Evolutionary conservation across 2,797 vertebrate species (phyloP).

Genomic region (Neopelma chrysocephalum): DNA sequence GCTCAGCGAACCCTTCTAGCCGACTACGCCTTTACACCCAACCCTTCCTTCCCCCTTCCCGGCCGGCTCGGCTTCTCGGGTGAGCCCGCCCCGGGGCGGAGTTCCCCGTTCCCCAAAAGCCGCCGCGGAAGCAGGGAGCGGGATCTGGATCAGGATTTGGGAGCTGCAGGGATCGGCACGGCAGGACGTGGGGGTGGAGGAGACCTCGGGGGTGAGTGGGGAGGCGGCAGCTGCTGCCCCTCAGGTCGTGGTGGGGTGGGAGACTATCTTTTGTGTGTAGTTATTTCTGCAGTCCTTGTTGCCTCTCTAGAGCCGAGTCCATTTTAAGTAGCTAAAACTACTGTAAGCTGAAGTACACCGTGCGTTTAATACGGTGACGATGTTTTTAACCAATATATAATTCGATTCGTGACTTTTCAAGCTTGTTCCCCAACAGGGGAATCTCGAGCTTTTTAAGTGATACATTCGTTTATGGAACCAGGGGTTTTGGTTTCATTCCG

Average conservation of each 20-base stretch:
- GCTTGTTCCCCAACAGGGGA: not conserved
- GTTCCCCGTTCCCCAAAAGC: not conserved
- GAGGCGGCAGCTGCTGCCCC: rapidly evolving
- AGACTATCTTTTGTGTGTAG: not conserved
- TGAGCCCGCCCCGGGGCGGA: not conserved
- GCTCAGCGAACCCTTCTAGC: rapidly evolving
- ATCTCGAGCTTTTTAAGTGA: not conserved
- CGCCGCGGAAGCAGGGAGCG: rapidly evolving
- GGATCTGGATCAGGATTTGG: rapidly evolving
- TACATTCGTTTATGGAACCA: not conserved
- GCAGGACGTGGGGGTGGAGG: rapidly evolving
- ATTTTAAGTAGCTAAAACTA: not conserved
- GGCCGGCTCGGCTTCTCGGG: not conserved
- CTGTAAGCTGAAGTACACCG: rapidly evolving
- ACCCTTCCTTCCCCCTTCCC: rapidly evolving
- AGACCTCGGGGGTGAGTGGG: not conserved
- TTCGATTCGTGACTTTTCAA: not conserved
- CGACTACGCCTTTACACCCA: not conserved
- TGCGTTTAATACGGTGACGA: rapidly evolving
- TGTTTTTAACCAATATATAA: too few relatives aligned
- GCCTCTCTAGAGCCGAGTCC: too few relatives aligned
- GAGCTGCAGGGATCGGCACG: rapidly evolving
- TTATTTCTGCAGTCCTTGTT: not conserved
- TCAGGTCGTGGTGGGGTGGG: too few relatives aligned
- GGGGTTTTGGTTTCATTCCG: not conserved